Base-by-base conservation (phyloP, 2,888 invertebrate species). In the Andrena minutula region DNA sequence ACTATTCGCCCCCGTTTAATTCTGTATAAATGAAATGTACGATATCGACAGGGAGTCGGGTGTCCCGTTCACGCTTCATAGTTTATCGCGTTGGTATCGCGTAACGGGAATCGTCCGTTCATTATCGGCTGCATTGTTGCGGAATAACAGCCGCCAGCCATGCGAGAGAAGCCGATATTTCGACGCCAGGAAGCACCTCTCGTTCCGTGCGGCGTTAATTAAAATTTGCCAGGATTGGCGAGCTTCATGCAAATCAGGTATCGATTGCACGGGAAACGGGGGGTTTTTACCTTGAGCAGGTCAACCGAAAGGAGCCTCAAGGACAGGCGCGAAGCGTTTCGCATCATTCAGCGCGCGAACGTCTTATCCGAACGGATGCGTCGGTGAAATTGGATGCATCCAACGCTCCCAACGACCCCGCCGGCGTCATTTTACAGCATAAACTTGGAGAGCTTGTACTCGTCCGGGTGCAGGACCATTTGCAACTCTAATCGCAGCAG, bases 401-500 rank as follows among this genome's bases (percentile, higher is more conserved):
- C 64, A 8, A 5, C 30, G 73, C 35, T 28, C 1, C 47, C 2
- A 41, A 3, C 3, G 3, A 30, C 26, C 4, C n/a, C 56, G 47
- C 12, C 10, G 10, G n/a, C 60, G 5, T 16, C 2, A 2, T 23
- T 26, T 89, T 79, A 93, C n/a, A 93, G 28, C 58, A 91, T 82
- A 60, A 91, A 93, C 82, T 91, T 93, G 5, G 91, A 89, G 2
- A 92, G 75, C 72, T 91, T 93, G 79, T 85, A 92, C 3, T 90
- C 89, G 5, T 91, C 89, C n/a, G 88, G 87, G 20, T 88, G 89
- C 26, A 93, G 56, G 58, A 89, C 83, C 89, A 93, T 91, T 79
- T 93, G 92, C 41, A 93, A 7, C 75, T 93, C 92, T 8, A 93
- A 82, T n/a, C 92, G 86, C n/a, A 93, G 82, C 41, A 92, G 73